These are phyloP conservation scores for Macrosoma leucophasiata DNA, from an alignment of 2,888 invertebrate species.

Conservation along the genomic window DNA sequence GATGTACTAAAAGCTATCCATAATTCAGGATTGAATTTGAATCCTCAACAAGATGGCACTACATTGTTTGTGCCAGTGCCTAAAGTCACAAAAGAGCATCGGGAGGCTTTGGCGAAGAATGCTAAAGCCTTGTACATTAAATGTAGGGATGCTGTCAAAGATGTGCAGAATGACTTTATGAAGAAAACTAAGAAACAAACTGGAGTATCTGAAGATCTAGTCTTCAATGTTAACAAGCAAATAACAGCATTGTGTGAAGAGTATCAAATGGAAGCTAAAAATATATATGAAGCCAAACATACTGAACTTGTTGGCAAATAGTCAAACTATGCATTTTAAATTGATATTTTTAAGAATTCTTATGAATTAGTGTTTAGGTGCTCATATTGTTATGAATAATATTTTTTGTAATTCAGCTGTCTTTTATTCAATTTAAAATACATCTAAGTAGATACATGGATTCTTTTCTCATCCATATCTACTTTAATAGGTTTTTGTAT, in stretches of 20 bases:
- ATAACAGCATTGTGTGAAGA: constrained; percentile 81
- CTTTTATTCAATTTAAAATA: no score
- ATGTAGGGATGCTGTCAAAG: constrained; percentile 84
- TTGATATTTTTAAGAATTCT: constrained; percentile 9
- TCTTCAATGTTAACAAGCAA: constrained; percentile 80
- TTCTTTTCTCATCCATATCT: no score
- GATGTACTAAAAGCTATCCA: constrained; percentile 84
- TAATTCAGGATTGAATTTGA: constrained; percentile 91
- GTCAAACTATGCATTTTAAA: constrained; percentile 8
- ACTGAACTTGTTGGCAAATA: constrained; percentile 82
- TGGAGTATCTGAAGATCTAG: constrained; percentile 82
- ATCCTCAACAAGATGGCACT: constrained; percentile 96
- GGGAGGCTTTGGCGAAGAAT: constrained; percentile 91
- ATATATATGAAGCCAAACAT: constrained; percentile 78
- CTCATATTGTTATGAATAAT: no score
- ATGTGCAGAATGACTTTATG: constrained; percentile 82
- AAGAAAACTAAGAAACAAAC: constrained; percentile 83
- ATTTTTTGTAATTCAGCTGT: no score
- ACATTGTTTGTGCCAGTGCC: constrained; percentile 92
- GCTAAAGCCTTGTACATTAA: constrained; percentile 88
- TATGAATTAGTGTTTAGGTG: no score
- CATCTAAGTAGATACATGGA: no score
- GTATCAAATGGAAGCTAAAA: constrained; percentile 69
- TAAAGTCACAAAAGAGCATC: constrained; percentile 94
- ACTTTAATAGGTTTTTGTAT: no score